These are phyloP conservation scores for Pterophyllum scalare DNA, from an alignment of 2,113 vertebrate species.

Conservation along the genomic window DNA sequence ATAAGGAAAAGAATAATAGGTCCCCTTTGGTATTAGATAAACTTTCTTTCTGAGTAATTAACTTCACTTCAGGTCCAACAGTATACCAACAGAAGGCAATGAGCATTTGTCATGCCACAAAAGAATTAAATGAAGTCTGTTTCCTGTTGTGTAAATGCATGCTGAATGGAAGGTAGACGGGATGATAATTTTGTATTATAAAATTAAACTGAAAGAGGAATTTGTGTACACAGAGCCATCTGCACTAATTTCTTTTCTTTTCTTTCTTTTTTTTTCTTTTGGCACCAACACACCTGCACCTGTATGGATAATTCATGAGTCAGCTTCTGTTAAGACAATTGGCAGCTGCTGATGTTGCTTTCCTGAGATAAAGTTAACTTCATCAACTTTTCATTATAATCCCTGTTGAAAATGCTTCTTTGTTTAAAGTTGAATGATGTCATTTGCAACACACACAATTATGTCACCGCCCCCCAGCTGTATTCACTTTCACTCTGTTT, in stretches of 20 bases:
- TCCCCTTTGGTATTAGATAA: not conserved
- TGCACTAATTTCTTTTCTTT: not conserved
- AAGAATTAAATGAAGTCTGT: not conserved
- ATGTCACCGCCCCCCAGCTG: not conserved
- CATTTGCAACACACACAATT: not conserved
- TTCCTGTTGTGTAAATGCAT: not conserved
- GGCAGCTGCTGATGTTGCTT: conserved; percentile 13
- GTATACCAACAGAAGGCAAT: too few relatives aligned
- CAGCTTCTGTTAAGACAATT: not conserved
- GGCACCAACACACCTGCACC: not conserved
- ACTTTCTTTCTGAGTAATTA: not conserved
- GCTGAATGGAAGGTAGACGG: not conserved
- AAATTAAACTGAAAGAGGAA: not conserved
- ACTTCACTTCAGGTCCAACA: not conserved
- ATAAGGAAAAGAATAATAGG: not conserved
- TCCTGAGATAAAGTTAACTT: conserved; percentile 1
- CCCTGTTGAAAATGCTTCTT: conserved; percentile 4
- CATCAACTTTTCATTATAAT: conserved; percentile 23
- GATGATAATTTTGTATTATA: not conserved
- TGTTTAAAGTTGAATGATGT: conserved; percentile 6
- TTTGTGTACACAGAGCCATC: not conserved
- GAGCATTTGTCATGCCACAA: too few relatives aligned
- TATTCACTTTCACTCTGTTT: not conserved
- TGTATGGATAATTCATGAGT: conserved; percentile 31
- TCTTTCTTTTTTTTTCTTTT: not conserved